Base-by-base conservation (phyloP, 1,140 invertebrate genomes). In the Asobara japonica region DNA sequence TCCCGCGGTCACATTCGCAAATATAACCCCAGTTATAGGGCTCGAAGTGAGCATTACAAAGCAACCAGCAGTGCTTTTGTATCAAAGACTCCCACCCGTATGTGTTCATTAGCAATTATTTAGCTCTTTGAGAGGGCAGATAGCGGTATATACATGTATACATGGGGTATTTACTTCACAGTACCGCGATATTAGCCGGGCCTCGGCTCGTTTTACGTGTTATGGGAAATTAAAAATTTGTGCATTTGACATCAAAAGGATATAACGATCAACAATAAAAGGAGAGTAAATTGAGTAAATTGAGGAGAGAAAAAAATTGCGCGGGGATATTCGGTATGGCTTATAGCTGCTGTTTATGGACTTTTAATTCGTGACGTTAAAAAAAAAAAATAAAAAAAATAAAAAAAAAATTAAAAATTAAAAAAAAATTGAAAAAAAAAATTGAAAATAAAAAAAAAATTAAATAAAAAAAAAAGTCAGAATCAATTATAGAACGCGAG, bases 41-140 rank as follows among this genome's bases (percentile, higher is more conserved):
- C 67, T n/a, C n/a, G 56, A 48, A 61, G 75, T 65, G 75, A 79
- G 76, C 78, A 82, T 76, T 83, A 79, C 78, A 75, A 78, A 80
- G 75, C 80, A 68, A 65, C 61, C 68, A 73, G 78, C 71, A 76
- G 75, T 81, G 51, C 51, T 56, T 80, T 82, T 83, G 80, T 83
- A 77, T 82, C 83, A 84, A 84, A 83, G 82, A 82, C 78, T 72
- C 68, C 18, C 4, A 68, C 83, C 82, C 82, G 82, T 81, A 84
- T 82, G 78, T 75, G 81, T 82, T 83, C 82, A 82, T 84, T 84
- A 84, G 77, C 74, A 65, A 71, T 76, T 82, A 82, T 82, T 83
- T 84, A 83, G 75, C 76, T 72, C 16, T 45, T 45, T 45, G 30
- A 51, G 22, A 51, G 48, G 18, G 22, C 48, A 51, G 48, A 51